These are phyloP conservation scores for Epicampocera succincta DNA, from an alignment of 2,888 invertebrate genomes.

Conservation along the genomic window DNA sequence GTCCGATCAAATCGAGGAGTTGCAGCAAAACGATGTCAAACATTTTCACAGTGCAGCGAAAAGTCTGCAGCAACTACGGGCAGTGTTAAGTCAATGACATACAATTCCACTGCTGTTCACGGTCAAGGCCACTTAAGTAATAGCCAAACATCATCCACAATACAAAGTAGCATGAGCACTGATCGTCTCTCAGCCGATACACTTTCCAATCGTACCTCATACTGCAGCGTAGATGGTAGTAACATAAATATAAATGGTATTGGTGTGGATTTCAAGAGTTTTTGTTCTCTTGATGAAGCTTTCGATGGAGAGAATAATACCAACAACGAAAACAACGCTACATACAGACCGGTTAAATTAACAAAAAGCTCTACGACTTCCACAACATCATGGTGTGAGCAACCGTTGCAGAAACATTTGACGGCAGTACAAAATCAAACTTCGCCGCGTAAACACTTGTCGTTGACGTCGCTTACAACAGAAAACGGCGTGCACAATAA, in stretches of 20 bases:
- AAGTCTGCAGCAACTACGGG: constrained; percentile 33
- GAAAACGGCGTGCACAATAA: constrained; percentile 68
- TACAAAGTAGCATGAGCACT: constrained; percentile 75
- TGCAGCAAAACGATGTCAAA: constrained; percentile 33
- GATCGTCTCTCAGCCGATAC: constrained; percentile 76
- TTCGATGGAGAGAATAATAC: constrained; percentile 68
- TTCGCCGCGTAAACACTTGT: constrained; percentile 79
- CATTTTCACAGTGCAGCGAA: constrained; percentile 53
- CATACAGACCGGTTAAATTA: constrained; percentile 63
- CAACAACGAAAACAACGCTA: constrained; percentile 22
- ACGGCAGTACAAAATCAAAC: constrained; percentile 77
- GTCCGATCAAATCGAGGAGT: constrained; percentile 82
- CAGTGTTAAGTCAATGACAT: constrained; percentile 47
- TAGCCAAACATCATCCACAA: constrained; percentile 77
- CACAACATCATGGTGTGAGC: constrained; percentile 69
- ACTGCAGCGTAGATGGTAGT: constrained; percentile 79
- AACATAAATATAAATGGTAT: constrained; percentile 67
- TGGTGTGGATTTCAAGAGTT: constrained; percentile 76
- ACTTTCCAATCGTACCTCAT: constrained; percentile 79
- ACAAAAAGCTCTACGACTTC: constrained; percentile 68
- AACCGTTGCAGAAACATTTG: constrained; percentile 68
- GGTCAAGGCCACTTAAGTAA: constrained; percentile 76
- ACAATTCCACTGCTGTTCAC: constrained; percentile 58
- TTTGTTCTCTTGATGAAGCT: constrained; percentile 78
- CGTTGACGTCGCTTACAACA: constrained; percentile 75